Evolutionary conservation across 2,888 invertebrate genomes (phyloP), one percentile per base, ranked within the genome.

Genomic region (Ophioninae sp.): DNA sequence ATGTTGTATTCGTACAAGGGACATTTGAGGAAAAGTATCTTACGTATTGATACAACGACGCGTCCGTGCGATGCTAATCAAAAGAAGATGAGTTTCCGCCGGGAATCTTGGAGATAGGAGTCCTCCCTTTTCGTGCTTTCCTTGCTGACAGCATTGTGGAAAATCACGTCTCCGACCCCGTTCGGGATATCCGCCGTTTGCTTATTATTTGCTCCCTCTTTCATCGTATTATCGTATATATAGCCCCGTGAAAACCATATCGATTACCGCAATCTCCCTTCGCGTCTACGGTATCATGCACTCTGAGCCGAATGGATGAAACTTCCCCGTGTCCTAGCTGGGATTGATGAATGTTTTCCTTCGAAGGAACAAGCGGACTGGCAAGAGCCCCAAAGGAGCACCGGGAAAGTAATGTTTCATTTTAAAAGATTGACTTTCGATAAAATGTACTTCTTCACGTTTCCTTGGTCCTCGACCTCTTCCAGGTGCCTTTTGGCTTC

Each of bases 181-280:
- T 70, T 56, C 57, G 20, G 69, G 69, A 70, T 70, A 70, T 70
- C 69, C 69, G 69, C 69, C 69, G 69, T 70, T 70, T 70, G 69
- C 69, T 70, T 56, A 70, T 70, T 70, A 70, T 70, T 70, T 37
- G 8, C 50, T 70, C 69, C 69, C 50, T 70, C 56, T 56, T 70
- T 70, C 50, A 37, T 30, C 57, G n/a, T 30, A 8, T 70, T 56
- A 57, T 70, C 7, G 57, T 57, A 6, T 57, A 70, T 70, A 20
- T 8, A 70, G 37, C 10, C 57, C 30, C 69, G 69, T 57, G 57
- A 70, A 57, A 70, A 70, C 56, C 56, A 70, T 70, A 70, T 70
- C 69, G 69, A 70, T 70, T 57, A 56, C 69, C 57, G 6, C 17
- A 70, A 70, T 37, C 69, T 70, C 56, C 69, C 69, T 67, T 2